Base-by-base conservation (phyloP, 2,888 invertebrate species). In the Coenonympha arcania region DNA sequence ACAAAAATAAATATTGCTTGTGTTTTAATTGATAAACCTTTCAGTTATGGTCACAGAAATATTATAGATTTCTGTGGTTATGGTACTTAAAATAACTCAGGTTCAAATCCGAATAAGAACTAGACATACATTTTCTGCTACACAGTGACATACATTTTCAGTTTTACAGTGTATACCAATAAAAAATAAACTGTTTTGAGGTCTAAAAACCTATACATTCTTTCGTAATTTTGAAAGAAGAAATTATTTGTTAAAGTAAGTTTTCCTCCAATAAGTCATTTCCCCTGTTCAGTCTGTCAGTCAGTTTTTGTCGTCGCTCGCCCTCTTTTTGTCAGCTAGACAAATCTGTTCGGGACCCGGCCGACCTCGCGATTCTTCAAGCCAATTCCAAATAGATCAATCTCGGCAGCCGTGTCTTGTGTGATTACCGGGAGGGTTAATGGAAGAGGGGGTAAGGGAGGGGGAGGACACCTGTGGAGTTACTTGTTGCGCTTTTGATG, bases 341-440 rank as follows among this genome's bases (percentile, higher is more conserved):
- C 55, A 55, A 55, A 55, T 52, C 52, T 49, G 30, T 18, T 26
- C 18, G 34, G 18, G 46, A 43, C 43, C 37, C 18, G 31, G 24
- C 18, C 34, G 20, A 26, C 20, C 39, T 24, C 5, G 40, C 42
- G 48, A 42, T 48, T 42, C 42, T 48, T 48, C 48, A 44, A 49
- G 48, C 45, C 51, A 55, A 47, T 59, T 64, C 59, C 56, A 60
- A 61, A 62, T 61, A 71, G 71, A 77, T 77, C 76, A 79, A 76
- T 77, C 75, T 64, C 61, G 53, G 36, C 61, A 51, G 57, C 53
- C 60, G 55, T 72, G 76, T 78, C 76, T 71, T 63, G 62, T 66
- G 71, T 73, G 72, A 79, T 78, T 75, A 77, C 74, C 58, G 57
- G 60, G 62, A 53, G 61, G 63, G 66, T 52, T 54, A 58, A 47